Conservation (phyloP, 2,797 vertebrate species). For the Picus viridis region DNA sequence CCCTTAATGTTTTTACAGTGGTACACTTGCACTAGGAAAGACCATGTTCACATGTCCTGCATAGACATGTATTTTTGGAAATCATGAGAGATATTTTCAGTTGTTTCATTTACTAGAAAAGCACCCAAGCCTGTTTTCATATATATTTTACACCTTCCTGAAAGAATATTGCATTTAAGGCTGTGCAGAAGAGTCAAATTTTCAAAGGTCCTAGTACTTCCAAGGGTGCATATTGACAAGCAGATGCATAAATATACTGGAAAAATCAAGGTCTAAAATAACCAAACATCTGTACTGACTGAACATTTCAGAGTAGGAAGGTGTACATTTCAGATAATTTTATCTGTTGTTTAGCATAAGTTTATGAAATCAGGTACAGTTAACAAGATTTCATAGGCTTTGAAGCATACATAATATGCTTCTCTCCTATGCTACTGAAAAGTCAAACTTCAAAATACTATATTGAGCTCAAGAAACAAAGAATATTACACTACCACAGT, state of each 20-base stretch:
- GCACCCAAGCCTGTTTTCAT: not conserved
- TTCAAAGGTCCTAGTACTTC: not conserved
- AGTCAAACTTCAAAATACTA: not conserved
- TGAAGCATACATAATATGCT: not conserved
- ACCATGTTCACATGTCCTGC: not conserved
- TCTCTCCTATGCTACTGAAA: not conserved
- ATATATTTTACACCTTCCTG: not conserved
- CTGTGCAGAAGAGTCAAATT: not conserved
- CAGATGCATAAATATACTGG: not conserved
- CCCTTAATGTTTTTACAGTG: not conserved
- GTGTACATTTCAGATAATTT: not conserved
- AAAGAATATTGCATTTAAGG: not conserved
- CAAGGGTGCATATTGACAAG: not conserved
- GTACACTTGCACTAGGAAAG: not conserved
- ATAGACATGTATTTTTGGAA: not conserved
- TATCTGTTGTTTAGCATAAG: not conserved
- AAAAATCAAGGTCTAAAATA: conserved; percentile 7
- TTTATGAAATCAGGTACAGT: not conserved
- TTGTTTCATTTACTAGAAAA: not conserved
- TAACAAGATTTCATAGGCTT: not conserved
- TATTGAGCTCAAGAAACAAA: not conserved
- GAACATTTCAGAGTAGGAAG: not conserved
- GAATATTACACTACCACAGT: not conserved
- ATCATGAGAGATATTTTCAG: not conserved
- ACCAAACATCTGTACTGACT: not conserved